These are phyloP conservation scores for Dolichallabes microphthalmus DNA, from an alignment of 2,113 vertebrate species.

Conservation along the genomic window DNA sequence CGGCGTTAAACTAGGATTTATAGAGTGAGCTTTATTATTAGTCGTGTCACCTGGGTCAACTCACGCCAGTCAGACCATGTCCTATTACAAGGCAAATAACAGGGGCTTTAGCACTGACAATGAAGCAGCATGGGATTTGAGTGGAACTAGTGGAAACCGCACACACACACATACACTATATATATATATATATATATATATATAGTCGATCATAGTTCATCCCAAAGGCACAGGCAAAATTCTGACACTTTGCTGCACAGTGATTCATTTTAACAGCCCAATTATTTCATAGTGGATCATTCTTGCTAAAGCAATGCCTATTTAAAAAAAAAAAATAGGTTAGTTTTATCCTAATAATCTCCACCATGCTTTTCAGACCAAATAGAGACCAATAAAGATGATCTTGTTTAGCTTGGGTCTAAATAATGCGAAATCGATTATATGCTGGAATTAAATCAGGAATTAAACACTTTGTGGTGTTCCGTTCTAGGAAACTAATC, in stretches of 20 bases:
- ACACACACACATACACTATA: constrained; percentile 21
- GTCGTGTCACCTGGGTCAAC: constrained; percentile 48
- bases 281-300: constrained; percentile 20
- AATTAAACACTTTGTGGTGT: background rate
- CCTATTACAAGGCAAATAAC: constrained; percentile 51
- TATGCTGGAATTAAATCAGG: background rate
- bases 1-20: constrained; percentile 52
- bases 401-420: background rate
- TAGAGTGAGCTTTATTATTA: constrained; percentile 50
- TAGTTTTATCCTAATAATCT: background rate
- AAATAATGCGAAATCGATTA: background rate
- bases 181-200: background rate
- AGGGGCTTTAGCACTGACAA: constrained; percentile 36
- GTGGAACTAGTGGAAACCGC: constrained; percentile 14
- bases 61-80: constrained; percentile 47
- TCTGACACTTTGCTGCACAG: constrained; percentile 24
- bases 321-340: background rate
- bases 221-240: constrained; percentile 3
- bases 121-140: constrained; percentile 38
- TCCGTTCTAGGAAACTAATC: background rate
- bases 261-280: constrained; percentile 25
- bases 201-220: background rate
- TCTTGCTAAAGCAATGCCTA: background rate
- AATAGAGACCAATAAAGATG: background rate
- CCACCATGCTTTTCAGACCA: background rate